Evolutionary conservation across 2,888 invertebrate genomes (phyloP), one percentile per base, ranked within the genome.

Genomic region (Mylabris sibirica): DNA sequence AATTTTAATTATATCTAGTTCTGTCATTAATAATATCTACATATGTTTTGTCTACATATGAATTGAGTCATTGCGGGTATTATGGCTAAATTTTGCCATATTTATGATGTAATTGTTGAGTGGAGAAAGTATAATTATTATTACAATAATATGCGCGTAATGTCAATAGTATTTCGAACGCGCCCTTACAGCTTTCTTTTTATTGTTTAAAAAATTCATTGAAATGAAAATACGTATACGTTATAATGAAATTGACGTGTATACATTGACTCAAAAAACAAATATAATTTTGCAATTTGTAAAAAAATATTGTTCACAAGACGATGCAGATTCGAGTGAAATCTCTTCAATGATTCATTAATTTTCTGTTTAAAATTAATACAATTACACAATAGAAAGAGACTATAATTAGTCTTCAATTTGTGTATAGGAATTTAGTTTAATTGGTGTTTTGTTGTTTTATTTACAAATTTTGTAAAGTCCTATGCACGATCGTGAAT

Each of bases 51-150:
- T 11, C 3, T 44, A 44, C 6, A 8, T 44, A 17, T n/a, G 12
- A n/a, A 17, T 44, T 44, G n/a, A n/a, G n/a, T 44, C 17, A 44
- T 44, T n/a, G n/a, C n/a, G n/a, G n/a, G 17, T n/a, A 44, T 17
- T 20, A 20, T 8, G 20, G 9, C 20, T 49, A 49, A 35, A 22
- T 22, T 61, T 61, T 61, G 61, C 61, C 61, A 22, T 22, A 61
- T 26, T 44, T 44, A 63, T 63, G 63, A 63, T 41, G 63, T 24
- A 63, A 63, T 49, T 5, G 20, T 8, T 24, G 44, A 44, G 44
- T 63, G 63, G 49, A 63, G 63, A 63, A 63, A 63, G 63, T 63
- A 26, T 14, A 41, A 35, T 17, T 22, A 17, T 22, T 60, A 20
- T 20, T 60, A 34, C 60, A 38, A 60, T 38, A 38, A 60, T 34